Evolutionary conservation across 2,888 invertebrate species (phyloP).

Genomic region (Psylliodes chrysocephalus): DNA sequence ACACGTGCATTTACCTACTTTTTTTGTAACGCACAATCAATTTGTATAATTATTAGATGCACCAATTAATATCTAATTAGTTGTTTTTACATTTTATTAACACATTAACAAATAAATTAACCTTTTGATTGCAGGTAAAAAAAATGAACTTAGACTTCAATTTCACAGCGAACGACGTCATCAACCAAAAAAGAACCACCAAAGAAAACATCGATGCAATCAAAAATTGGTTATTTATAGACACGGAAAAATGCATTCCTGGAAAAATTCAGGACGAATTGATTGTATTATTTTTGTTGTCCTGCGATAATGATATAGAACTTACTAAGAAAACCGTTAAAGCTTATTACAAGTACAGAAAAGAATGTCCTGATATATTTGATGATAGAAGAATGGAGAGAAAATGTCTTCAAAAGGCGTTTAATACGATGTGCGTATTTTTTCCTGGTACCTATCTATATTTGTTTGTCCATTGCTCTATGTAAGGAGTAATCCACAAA

Average conservation of each 20-base stretch:
- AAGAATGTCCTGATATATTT: constrained; percentile 73
- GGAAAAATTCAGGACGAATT: constrained; percentile 67
- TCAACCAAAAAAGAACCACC: constrained; percentile 49
- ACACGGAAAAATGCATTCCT: constrained; percentile 58
- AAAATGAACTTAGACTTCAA: constrained; percentile 39
- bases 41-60: too few species aligned
- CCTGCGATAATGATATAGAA: constrained; percentile 72
- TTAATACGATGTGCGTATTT: constrained; percentile 22
- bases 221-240: constrained; percentile 44
- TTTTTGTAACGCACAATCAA: too few species aligned
- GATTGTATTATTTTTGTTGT: constrained; percentile 73
- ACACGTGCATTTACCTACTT: too few species aligned
- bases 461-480: too few species aligned
- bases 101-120: too few species aligned
- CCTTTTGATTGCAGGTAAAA: background rate
- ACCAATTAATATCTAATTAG: too few species aligned
- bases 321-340: constrained; percentile 71
- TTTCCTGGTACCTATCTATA: too few species aligned
- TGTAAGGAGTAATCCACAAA: too few species aligned
- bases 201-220: constrained; percentile 37
- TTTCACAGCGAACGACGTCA: constrained; percentile 52
- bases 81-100: too few species aligned
- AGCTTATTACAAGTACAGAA: constrained; percentile 70
- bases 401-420: constrained; percentile 3
- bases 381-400: constrained; percentile 66